These are phyloP conservation scores for Orthonychiurus folsomi DNA, from an alignment of 2,888 invertebrate genomes.

Conservation along the genomic window DNA sequence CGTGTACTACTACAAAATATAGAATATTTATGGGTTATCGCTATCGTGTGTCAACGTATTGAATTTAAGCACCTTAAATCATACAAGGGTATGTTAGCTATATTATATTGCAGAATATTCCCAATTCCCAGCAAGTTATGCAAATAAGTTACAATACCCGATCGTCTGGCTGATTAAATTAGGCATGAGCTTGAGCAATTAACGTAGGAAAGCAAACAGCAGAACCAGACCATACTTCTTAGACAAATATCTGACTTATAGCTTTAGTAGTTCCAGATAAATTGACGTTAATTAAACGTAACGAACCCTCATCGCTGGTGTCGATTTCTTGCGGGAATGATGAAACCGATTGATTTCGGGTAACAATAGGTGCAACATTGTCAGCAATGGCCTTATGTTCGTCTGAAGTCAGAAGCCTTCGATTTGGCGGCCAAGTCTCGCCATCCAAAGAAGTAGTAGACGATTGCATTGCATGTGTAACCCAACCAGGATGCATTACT, in stretches of 20 bases:
- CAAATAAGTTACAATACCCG: too few relatives aligned
- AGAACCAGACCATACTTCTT: background rate
- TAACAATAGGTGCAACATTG: background rate
- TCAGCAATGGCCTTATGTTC: background rate
- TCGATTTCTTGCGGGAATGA: background rate
- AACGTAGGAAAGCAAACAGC: too few relatives aligned
- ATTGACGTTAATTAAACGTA: too few relatives aligned
- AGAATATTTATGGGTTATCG: too few relatives aligned
- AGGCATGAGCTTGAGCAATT: too few relatives aligned
- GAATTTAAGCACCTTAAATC: too few relatives aligned
- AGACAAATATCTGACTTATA: background rate
- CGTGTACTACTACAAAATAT: too few relatives aligned
- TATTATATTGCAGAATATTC: too few relatives aligned
- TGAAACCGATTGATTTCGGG: background rate
- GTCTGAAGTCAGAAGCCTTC: background rate
- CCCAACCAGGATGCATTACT: background rate
- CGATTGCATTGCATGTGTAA: background rate
- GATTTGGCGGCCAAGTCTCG: background rate
- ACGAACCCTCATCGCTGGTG: background rate
- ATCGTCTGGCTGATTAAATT: background rate
- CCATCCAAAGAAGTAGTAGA: background rate
- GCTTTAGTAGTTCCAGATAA: background rate
- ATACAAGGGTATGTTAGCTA: too few relatives aligned
- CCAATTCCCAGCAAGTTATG: too few relatives aligned
- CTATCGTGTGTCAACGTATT: too few relatives aligned